Conservation (phyloP, 2,797 vertebrate species). For the Artibeus lituratus region DNA sequence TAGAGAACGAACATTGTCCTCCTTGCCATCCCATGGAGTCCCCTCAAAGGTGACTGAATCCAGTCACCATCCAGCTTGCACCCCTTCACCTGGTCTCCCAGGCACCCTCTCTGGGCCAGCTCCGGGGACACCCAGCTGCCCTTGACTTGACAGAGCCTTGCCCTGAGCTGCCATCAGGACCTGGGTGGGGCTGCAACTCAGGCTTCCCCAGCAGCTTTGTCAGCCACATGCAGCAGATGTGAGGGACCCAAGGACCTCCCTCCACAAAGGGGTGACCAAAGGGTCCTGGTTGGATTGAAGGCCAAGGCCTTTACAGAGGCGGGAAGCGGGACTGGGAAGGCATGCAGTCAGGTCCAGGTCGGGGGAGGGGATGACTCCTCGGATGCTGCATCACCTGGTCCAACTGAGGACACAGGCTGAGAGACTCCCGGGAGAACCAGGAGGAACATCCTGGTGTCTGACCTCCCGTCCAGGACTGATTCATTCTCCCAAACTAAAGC, state of each 20-base stretch:
- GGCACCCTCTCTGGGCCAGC: background rate
- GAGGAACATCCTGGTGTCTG: background rate
- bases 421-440: background rate
- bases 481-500: background rate
- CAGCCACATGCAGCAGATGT: background rate
- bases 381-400: background rate
- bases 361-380: background rate
- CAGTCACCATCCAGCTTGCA: background rate
- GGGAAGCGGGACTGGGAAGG: background rate
- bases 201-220: conserved; percentile 13
- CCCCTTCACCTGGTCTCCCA: background rate
- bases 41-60: background rate
- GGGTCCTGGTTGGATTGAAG: background rate
- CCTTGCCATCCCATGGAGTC: background rate
- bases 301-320: background rate
- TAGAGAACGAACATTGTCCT: background rate
- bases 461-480: background rate
- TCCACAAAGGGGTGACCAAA: background rate
- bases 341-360: background rate
- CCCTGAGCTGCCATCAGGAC: background rate
- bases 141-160: conserved; percentile 51
- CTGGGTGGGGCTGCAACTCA: background rate
- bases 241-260: background rate
- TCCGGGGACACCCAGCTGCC: conserved; percentile 44
- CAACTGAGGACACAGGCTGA: background rate